Percentiles rank a stretch among this genome's conserved stretches.
phyloP scores from a whole-genome alignment of 2,888 invertebrate species.

The Germaria angustata region DNA sequence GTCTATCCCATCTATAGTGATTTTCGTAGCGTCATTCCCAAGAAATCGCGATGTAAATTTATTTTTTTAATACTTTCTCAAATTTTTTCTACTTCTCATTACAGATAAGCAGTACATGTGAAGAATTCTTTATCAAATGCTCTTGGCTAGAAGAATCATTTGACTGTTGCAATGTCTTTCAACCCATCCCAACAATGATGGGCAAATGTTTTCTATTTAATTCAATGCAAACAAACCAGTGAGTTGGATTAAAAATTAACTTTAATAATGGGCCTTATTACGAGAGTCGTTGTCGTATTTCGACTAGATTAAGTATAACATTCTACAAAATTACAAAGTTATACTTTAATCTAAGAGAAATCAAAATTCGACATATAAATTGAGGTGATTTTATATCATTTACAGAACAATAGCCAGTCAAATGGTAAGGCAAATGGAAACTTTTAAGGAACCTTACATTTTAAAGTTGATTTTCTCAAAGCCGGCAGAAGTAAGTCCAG shows the following conservation, averaged over 20 bases:
- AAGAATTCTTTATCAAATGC: not conserved
- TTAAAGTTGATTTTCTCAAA: not conserved
- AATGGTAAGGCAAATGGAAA: not conserved
- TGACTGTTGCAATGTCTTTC: not conserved
- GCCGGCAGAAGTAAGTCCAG: not conserved
- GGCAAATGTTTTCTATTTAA: constrained; percentile 7
- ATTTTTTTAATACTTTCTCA: too few species aligned
- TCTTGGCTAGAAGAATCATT: not conserved
- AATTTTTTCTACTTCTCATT: too few species aligned
- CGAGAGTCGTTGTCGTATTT: too few species aligned
- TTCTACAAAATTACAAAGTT: too few species aligned
- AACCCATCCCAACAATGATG: not conserved
- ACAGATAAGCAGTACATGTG: not conserved
- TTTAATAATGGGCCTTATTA: too few species aligned
- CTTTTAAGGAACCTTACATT: not conserved
- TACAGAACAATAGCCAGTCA: not conserved
- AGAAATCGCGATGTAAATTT: too few species aligned
- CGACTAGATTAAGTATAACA: too few species aligned
- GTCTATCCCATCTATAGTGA: too few species aligned
- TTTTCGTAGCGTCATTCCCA: too few species aligned
- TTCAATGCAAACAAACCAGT: not conserved
- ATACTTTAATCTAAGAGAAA: too few species aligned
- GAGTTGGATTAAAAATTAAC: not conserved
- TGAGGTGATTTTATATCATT: too few species aligned
- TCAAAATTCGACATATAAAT: not conserved